phyloP scores from a whole-genome alignment of 2,888 invertebrate genomes.

The Sisyra nigra region DNA sequence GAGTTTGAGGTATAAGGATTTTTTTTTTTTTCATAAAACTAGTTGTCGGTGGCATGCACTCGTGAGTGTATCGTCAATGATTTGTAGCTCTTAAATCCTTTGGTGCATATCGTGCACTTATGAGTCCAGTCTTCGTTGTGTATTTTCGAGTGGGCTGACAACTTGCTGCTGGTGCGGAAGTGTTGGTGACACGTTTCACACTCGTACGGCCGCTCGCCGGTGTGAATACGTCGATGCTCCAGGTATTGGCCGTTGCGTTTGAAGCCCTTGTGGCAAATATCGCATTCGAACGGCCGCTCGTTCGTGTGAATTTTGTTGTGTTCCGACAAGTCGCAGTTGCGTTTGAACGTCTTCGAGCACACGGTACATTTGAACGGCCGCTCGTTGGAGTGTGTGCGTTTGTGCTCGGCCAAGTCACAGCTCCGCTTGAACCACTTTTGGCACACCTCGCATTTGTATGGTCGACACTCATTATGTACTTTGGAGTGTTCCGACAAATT shows the following conservation, averaged over 20 bases:
- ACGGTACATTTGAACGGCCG: conserved; percentile 5
- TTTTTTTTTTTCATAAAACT: too few relatives aligned
- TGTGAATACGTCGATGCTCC: conserved; percentile 3
- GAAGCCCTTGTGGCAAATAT: conserved; percentile 3
- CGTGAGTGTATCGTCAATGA: conserved; percentile 2
- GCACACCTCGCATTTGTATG: conserved; percentile 6
- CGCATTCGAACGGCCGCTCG: conserved; percentile 2
- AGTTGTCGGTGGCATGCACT: neutral
- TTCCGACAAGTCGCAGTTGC: conserved; percentile 1
- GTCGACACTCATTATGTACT: conserved; percentile 3
- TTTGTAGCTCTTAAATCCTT: conserved; percentile 2
- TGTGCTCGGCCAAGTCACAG: conserved; percentile 1
- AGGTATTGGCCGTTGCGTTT: conserved; percentile 4
- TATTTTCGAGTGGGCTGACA: conserved; percentile 2
- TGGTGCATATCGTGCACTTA: conserved; percentile 1
- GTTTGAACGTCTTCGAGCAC: conserved; percentile 3
- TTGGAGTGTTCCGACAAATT: conserved; percentile 2
- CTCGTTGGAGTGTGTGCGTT: conserved; percentile 4
- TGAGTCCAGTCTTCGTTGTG: conserved; percentile 3
- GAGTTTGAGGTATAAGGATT: too few relatives aligned
- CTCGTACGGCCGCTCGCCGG: conserved; percentile 3
- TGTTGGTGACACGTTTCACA: conserved; percentile 4
- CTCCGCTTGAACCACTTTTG: conserved; percentile 6
- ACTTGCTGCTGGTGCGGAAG: conserved; percentile 1
- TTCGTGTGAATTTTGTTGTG: conserved; percentile 6